phyloP scores from a whole-genome alignment of 2,888 invertebrate species.

The Pterostichus madidus region DNA sequence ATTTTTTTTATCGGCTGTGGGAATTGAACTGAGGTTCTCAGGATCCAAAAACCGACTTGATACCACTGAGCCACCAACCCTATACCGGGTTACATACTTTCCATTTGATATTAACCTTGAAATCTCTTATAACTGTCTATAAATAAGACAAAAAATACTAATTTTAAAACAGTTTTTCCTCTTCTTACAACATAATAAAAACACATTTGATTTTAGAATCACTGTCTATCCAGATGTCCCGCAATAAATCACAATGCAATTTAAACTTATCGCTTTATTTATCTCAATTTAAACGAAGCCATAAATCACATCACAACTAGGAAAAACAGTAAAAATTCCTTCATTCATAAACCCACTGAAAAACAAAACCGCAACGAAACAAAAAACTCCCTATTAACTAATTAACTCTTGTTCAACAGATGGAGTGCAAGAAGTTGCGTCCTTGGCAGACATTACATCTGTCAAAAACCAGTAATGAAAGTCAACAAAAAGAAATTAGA shows the following conservation, averaged over 20 bases:
- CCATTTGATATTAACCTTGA: too few relatives aligned
- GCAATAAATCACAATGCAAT: conserved; percentile 42
- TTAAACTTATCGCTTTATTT: conserved; percentile 36
- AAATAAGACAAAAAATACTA: too few relatives aligned
- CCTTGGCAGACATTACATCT: conserved; percentile 84
- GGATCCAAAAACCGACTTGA: too few relatives aligned
- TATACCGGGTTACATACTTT: too few relatives aligned
- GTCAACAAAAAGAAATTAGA: conserved; percentile 78
- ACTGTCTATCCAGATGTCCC: not conserved
- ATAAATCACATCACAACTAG: conserved; percentile 14
- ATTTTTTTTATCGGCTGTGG: too few relatives aligned
- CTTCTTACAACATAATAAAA: too few relatives aligned
- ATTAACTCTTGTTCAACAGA: conserved; percentile 73
- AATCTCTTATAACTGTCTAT: too few relatives aligned
- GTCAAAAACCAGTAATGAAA: conserved; percentile 82
- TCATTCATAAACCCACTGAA: conserved; percentile 16
- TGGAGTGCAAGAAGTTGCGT: conserved; percentile 85
- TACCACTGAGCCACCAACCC: too few relatives aligned
- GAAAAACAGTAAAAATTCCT: conserved; percentile 17
- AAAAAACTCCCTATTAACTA: not conserved
- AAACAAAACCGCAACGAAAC: conserved; percentile 7
- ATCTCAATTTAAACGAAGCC: conserved; percentile 24
- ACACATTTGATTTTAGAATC: conserved; percentile 6
- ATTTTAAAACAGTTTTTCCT: too few relatives aligned
- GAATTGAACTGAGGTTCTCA: too few relatives aligned